phyloP scores from a whole-genome alignment of 2,113 vertebrate genomes.

The Apeltes quadracus region DNA sequence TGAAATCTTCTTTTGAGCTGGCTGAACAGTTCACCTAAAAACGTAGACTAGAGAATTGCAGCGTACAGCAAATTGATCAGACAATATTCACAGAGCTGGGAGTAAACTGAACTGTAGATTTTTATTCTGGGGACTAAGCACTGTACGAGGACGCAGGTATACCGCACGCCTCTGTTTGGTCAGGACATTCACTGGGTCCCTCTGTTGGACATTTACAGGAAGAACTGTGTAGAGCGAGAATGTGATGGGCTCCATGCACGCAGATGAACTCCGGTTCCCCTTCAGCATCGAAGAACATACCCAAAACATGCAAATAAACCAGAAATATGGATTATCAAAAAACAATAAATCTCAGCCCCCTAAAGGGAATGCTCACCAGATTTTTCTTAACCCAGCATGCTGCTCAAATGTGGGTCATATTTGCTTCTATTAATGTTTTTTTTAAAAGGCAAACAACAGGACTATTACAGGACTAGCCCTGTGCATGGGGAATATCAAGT shows the following conservation, averaged over 20 bases:
- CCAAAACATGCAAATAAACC: too few species aligned
- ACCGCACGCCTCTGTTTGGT: conserved; percentile 9
- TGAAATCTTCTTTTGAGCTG: neutral
- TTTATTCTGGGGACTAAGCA: neutral
- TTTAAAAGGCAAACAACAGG: conserved; percentile 6
- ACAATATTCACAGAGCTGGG: neutral
- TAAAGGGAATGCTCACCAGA: conserved; percentile 8
- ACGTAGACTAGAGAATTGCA: neutral
- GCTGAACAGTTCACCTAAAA: too few species aligned
- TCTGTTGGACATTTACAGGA: conserved; percentile 54
- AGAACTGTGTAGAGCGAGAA: too few species aligned
- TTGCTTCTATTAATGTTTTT: conserved; percentile 36
- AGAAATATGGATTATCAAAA: too few species aligned
- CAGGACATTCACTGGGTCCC: conserved; percentile 42
- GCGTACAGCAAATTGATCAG: neutral
- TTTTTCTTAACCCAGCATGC: conserved; percentile 3
- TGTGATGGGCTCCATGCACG: too few species aligned
- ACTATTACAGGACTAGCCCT: conserved; percentile 46
- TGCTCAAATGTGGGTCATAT: conserved; percentile 30
- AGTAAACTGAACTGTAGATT: neutral
- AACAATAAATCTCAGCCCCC: conserved; percentile 9
- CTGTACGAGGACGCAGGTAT: conserved; percentile 5
- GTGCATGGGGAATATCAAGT: conserved; percentile 39
- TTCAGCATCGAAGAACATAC: too few species aligned
- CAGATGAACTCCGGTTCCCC: too few species aligned